Conservation (phyloP, 1,140 invertebrate genomes). For the Bombyx mandarina region DNA sequence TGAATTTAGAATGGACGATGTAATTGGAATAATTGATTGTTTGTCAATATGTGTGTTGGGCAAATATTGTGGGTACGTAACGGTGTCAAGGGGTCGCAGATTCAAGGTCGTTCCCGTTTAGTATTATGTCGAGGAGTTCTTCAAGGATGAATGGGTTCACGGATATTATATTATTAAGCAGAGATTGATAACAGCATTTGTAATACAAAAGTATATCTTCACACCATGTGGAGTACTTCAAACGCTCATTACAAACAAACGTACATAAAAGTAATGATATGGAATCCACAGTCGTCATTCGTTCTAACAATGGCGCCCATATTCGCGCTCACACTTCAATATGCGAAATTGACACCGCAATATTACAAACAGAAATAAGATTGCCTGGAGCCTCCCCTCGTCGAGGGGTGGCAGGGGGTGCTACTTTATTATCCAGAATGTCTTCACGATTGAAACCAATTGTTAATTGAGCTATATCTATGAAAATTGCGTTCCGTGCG, state of each 20-base stretch:
- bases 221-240: too few species aligned
- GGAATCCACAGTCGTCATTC: slow-evolving; percentile 52
- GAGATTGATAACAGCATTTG: background rate
- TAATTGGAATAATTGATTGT: slow-evolving; percentile 5
- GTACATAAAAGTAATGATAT: slow-evolving; percentile 9
- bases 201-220: background rate
- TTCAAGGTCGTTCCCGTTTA: too few species aligned
- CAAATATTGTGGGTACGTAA: too few species aligned
- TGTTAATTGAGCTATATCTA: slow-evolving; percentile 70
- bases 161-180: background rate
- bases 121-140: too few species aligned
- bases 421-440: slow-evolving; percentile 63
- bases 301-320: slow-evolving; percentile 38
- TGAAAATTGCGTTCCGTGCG: slow-evolving; percentile 59
- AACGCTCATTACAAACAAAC: background rate
- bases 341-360: slow-evolving; percentile 67
- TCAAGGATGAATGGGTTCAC: too few species aligned
- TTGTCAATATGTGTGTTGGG: background rate
- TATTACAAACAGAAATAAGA: slow-evolving; percentile 70
- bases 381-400: slow-evolving; percentile 42
- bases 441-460: slow-evolving; percentile 68
- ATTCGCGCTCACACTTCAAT: slow-evolving; percentile 56
- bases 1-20: background rate
- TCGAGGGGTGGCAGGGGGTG: slow-evolving; percentile 23
- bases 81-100: too few species aligned